Evolutionary conservation across 2,888 invertebrate species (phyloP).

Genomic region (Noctua janthe): DNA sequence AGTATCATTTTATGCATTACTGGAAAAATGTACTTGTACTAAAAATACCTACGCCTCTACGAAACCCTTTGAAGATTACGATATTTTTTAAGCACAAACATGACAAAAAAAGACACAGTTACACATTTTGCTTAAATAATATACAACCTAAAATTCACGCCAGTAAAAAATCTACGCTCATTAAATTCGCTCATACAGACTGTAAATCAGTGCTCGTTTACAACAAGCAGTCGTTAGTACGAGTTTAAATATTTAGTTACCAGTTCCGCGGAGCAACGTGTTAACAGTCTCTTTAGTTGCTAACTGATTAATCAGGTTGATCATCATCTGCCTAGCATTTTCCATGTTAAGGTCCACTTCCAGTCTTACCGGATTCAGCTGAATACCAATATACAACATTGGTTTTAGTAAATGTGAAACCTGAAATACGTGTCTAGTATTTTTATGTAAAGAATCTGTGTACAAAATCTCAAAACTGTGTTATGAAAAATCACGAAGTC

Average conservation of each 20-base stretch:
- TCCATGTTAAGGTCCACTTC: too few relatives aligned
- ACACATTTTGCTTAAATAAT: background rate
- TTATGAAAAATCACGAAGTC: too few relatives aligned
- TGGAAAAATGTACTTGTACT: background rate
- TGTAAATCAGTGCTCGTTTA: constrained; percentile 22
- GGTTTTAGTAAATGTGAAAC: too few relatives aligned
- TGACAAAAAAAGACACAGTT: background rate
- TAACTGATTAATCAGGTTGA: background rate
- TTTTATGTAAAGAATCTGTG: too few relatives aligned
- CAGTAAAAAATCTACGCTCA: constrained; percentile 15
- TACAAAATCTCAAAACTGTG: too few relatives aligned
- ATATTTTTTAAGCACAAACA: background rate
- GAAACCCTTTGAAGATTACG: background rate
- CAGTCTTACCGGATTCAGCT: too few relatives aligned
- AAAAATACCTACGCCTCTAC: background rate
- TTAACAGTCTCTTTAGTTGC: background rate
- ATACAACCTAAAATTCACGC: background rate
- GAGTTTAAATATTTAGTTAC: background rate
- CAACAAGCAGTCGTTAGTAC: background rate
- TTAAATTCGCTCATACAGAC: constrained; percentile 8
- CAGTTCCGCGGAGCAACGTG: background rate
- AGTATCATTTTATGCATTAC: too few relatives aligned
- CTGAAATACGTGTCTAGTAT: too few relatives aligned
- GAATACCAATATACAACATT: too few relatives aligned
- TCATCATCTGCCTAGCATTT: too few relatives aligned